Evolutionary conservation across 2,113 vertebrate genomes (phyloP).

Genomic region (Oryzias javanicus): DNA sequence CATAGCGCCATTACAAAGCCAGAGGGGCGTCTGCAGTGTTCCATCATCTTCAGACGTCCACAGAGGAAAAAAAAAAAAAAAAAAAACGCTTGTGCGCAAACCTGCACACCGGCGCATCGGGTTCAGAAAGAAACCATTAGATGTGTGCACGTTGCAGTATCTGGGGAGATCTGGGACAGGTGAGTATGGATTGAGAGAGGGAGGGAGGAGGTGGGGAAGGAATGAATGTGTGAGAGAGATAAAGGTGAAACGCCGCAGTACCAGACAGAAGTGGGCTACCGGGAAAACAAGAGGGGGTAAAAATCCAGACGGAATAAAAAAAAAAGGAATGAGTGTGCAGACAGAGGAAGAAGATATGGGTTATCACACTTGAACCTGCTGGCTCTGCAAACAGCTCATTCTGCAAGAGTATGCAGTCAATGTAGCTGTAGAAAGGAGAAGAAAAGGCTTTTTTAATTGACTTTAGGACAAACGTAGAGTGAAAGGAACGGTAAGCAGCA

Average conservation of each 20-base stretch:
- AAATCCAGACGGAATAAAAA: conserved; percentile 29
- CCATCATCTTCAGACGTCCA: conserved; percentile 56
- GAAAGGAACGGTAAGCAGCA: neutral
- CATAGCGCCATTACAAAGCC: conserved; percentile 23
- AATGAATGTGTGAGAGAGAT: conserved; percentile 28
- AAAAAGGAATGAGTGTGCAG: conserved; percentile 12
- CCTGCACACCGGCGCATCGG: neutral
- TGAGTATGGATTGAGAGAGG: conserved; percentile 31
- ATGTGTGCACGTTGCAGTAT: conserved; percentile 2
- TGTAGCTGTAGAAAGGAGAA: neutral
- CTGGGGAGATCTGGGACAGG: conserved; percentile 48
- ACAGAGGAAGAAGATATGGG: conserved; percentile 38
- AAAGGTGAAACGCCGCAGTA: conserved; percentile 28
- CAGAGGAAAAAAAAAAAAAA: conserved; percentile 24
- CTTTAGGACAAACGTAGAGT: neutral
- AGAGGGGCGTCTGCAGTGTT: conserved; percentile 28
- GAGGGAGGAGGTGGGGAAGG: neutral
- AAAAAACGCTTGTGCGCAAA: conserved; percentile 14
- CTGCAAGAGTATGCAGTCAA: conserved; percentile 3
- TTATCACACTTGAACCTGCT: conserved; percentile 31
- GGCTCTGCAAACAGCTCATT: conserved; percentile 44
- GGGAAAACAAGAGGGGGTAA: neutral
- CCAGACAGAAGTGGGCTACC: conserved; percentile 26
- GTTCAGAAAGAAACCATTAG: neutral
- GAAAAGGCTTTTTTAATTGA: neutral